These are phyloP conservation scores for Morelia viridis DNA, from an alignment of 2,797 vertebrate species.

Conservation along the genomic window DNA sequence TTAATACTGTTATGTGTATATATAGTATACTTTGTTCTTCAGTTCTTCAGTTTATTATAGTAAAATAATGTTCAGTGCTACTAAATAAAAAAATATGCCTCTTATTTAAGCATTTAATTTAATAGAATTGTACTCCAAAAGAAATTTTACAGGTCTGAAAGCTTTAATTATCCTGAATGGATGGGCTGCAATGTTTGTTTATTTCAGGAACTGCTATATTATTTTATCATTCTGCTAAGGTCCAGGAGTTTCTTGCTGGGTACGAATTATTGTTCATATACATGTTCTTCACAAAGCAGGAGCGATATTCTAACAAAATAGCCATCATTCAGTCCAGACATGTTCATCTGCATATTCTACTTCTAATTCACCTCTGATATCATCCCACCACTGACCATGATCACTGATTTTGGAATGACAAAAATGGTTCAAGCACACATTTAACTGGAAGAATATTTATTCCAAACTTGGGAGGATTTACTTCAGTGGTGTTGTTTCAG, in stretches of 20 bases:
- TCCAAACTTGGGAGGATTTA: neutral
- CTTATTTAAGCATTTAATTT: constrained; percentile 2
- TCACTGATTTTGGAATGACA: constrained; percentile 9
- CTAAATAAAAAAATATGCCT: constrained; percentile 22
- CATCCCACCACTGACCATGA: constrained; percentile 42
- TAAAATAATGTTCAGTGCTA: constrained; percentile 20
- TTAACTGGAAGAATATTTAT: neutral
- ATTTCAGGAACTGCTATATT: constrained; percentile 21
- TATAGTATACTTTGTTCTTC: no score
- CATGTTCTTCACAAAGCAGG: constrained; percentile 40
- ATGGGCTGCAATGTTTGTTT: neutral
- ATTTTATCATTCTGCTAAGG: constrained; percentile 21
- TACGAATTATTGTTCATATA: constrained; percentile 38
- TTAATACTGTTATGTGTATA: no score
- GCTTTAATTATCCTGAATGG: constrained; percentile 16
- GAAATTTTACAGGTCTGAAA: constrained; percentile 31
- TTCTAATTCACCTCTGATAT: constrained; percentile 11
- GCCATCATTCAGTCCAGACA: constrained; percentile 45
- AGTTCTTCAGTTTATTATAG: no score
- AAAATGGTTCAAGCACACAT: constrained; percentile 30
- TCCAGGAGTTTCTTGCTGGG: neutral
- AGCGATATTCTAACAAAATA: constrained; percentile 48
- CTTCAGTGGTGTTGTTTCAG: neutral
- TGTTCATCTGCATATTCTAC: constrained; percentile 59
- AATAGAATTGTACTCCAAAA: constrained; percentile 36